Evolutionary conservation across 2,797 vertebrate species (phyloP), one percentile per base, ranked within the genome.

Genomic region (Liparis tanakae): DNA sequence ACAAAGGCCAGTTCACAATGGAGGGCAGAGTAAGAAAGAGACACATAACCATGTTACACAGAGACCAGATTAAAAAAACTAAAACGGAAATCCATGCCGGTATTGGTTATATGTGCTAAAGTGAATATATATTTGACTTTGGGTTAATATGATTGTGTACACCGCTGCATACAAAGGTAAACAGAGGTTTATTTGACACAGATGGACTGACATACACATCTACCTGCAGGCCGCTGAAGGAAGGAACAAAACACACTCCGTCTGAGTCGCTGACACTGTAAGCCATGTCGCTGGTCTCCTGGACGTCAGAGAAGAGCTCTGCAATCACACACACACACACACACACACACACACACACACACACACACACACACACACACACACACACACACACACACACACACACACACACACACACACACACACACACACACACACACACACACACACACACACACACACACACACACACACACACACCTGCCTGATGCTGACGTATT

Each of bases 231-330:
- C 96, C 96, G 48, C 94, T 97, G 89, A 98, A 98, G 10, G 96
- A 97, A 12, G 98, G 98, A 61, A 99, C 95, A 78, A 99, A 99
- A 89, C 93, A 99, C 87, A 99, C 97, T 1, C 98, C 98, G 67
- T 96, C 95, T 8, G 97, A 96, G 92, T 98, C 92, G 56, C 83
- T 80, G 72, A 97, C 89, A 66, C 96, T 96, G 86, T 73, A 85
- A 41, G 97, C 97, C 95, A 99, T 97, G 72, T 90, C 80, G 63
- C 94, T 96, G 1, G 96, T 98, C 74, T 98, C 96, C 69, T 89
- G 76, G 69, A 96, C 94, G 56, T 94, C 94, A 63, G 92, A 93
- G 90, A 98, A 98, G 81, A 99, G 95, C 82, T 95, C 98, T 99
- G 93, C 18, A 78, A 71, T 33, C 10, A 72, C 59, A 67, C 15